These are phyloP conservation scores for Pimephales promelas DNA, from an alignment of 2,113 vertebrate genomes.

Conservation along the genomic window DNA sequence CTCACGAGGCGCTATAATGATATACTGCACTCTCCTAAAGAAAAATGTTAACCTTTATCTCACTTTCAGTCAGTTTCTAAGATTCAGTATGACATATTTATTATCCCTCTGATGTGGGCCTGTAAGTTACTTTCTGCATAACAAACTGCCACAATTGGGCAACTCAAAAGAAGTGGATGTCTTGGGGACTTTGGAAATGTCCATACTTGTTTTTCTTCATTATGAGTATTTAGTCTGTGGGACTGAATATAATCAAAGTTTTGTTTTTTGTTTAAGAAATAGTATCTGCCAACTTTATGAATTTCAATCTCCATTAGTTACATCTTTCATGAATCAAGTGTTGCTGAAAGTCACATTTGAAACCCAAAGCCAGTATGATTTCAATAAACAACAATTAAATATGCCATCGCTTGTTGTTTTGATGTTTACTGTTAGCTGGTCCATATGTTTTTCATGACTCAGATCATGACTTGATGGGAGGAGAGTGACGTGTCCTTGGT, in stretches of 20 bases:
- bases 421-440: conserved; percentile 32
- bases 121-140: conserved; percentile 71
- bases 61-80: neutral
- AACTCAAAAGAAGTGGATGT: neutral
- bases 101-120: conserved; percentile 57
- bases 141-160: conserved; percentile 64
- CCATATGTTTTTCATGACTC: conserved; percentile 16
- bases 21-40: neutral
- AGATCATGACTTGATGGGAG: conserved; percentile 7
- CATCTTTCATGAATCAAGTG: neutral
- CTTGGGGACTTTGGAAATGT: neutral
- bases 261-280: neutral
- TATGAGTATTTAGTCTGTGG: neutral
- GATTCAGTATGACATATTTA: conserved; percentile 62
- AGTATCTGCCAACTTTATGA: neutral
- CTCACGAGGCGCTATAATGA: neutral
- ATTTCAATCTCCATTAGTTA: neutral
- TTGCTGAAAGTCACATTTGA: conserved; percentile 18
- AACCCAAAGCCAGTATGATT: neutral
- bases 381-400: conserved; percentile 20
- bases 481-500: neutral
- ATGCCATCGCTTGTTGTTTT: conserved; percentile 10
- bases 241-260: conserved; percentile 14
- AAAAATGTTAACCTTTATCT: neutral
- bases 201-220: neutral